phyloP scores from a whole-genome alignment of 1,140 invertebrate genomes.

The Tachypleus tridentatus region DNA sequence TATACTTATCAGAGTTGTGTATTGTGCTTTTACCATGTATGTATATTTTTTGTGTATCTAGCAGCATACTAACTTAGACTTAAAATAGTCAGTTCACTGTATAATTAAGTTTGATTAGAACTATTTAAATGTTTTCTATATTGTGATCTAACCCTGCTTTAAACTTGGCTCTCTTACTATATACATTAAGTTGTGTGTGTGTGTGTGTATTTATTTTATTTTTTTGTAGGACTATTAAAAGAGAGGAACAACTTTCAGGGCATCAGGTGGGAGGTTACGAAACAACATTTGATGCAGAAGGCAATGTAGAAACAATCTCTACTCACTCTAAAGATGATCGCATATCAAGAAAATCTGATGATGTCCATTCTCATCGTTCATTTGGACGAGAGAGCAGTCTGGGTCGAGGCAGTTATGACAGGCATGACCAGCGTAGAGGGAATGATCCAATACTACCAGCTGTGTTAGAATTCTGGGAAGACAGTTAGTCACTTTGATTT shows the following conservation, averaged over 20 bases:
- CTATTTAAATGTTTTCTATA: no score
- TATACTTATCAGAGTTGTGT: no score
- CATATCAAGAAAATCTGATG: conserved; percentile 43
- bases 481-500: conserved; percentile 36
- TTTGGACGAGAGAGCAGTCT: conserved; percentile 21
- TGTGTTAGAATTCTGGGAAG: conserved; percentile 86
- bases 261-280: conserved; percentile 35
- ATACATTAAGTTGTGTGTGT: no score
- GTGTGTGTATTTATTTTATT: not conserved
- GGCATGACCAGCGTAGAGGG: conserved; percentile 34
- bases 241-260: conserved; percentile 10
- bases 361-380: conserved; percentile 23
- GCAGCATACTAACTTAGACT: no score
- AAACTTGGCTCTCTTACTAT: no score
- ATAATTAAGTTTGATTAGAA: no score
- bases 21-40: no score
- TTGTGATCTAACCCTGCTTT: no score
- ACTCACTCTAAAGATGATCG: conserved; percentile 48
- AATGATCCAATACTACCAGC: conserved; percentile 85
- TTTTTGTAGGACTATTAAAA: not conserved
- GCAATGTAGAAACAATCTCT: conserved; percentile 59
- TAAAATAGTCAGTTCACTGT: no score
- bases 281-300: conserved; percentile 67
- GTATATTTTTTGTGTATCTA: no score
- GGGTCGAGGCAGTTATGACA: conserved; percentile 10